phyloP scores from a whole-genome alignment of 2,113 vertebrate genomes.

The Tragelaphus imberbis region DNA sequence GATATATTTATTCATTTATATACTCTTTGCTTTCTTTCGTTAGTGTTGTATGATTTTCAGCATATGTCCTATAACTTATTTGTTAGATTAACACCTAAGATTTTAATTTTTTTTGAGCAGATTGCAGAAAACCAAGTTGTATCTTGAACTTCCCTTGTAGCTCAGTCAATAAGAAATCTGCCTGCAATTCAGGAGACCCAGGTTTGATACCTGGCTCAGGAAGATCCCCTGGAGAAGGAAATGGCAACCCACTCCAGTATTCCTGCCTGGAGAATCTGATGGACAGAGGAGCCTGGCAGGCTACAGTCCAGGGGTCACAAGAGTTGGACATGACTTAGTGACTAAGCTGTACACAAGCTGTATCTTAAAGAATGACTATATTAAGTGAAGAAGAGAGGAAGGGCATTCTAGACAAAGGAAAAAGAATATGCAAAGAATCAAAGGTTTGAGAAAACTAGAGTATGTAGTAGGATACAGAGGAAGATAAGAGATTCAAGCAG shows the following conservation, averaged over 20 bases:
- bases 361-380: neutral
- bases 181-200: neutral
- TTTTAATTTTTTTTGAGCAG: neutral
- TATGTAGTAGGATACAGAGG: neutral
- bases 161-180: neutral
- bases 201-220: neutral
- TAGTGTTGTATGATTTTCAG: neutral
- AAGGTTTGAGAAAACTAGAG: neutral
- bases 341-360: neutral
- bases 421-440: neutral
- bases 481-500: neutral
- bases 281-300: neutral
- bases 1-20: neutral
- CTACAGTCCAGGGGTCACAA: neutral
- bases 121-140: neutral
- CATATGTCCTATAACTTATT: neutral
- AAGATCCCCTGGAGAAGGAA: neutral
- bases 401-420: neutral
- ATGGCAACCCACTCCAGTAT: neutral
- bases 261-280: neutral
- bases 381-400: neutral
- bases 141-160: neutral
- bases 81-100: neutral
- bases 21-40: neutral
- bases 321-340: neutral